Evolutionary conservation across 2,113 vertebrate species (phyloP).

Genomic region (Scytalopus superciliaris): DNA sequence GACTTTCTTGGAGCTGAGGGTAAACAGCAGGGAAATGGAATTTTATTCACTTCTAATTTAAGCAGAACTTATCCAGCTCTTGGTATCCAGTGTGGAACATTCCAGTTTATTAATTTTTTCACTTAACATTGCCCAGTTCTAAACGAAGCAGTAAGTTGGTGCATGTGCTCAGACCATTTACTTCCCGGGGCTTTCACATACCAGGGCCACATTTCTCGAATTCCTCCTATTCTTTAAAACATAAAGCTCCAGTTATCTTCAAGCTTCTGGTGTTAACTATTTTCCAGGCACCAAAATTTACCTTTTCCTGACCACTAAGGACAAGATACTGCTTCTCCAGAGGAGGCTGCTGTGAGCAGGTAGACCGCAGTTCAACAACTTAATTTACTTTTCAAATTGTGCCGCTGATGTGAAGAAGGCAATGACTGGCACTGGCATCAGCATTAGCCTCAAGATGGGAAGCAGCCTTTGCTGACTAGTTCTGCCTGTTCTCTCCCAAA

Average conservation of each 20-base stretch:
- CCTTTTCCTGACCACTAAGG: background rate
- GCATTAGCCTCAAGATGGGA: background rate
- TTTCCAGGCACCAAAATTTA: background rate
- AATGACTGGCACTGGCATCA: background rate
- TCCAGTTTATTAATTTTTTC: background rate
- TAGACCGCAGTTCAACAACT: background rate
- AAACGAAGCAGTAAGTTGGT: background rate
- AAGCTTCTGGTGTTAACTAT: background rate
- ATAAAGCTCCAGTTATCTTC: background rate
- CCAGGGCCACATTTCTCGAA: constrained; percentile 29
- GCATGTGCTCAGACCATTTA: background rate
- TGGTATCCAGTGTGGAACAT: background rate
- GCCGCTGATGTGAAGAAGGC: background rate
- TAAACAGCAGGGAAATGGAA: background rate
- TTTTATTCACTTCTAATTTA: constrained; percentile 1
- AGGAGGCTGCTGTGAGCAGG: background rate
- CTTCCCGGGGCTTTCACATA: background rate
- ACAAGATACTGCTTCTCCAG: background rate
- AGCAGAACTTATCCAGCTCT: background rate
- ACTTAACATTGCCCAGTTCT: background rate
- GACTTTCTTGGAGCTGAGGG: background rate
- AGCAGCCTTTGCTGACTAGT: background rate
- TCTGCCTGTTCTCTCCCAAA: background rate
- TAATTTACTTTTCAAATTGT: background rate
- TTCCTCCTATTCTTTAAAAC: constrained; percentile 12